phyloP scores from a whole-genome alignment of 2,888 invertebrate genomes.

The Asteroscopus sphinx region DNA sequence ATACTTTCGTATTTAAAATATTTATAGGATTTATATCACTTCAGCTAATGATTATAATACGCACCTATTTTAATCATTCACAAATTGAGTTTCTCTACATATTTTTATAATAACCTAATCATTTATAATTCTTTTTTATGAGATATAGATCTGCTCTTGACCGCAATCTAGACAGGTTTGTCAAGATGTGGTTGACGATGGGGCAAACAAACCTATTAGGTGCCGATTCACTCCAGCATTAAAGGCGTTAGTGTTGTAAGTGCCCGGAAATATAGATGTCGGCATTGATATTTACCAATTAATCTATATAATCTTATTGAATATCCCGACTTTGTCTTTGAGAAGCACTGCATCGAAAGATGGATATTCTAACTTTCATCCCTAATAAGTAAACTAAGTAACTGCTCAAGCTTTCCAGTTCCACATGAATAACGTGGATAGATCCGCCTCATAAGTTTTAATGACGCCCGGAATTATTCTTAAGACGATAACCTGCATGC shows the following conservation, averaged over 20 bases:
- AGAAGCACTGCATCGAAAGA: slow-evolving; percentile 22
- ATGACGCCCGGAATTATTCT: slow-evolving; percentile 68
- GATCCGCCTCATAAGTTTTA: slow-evolving; percentile 69
- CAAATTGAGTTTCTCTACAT: too few species aligned
- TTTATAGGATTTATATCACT: too few species aligned
- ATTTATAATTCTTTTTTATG: background rate
- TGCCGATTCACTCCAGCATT: too few species aligned
- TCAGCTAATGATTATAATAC: too few species aligned
- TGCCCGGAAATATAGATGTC: too few species aligned
- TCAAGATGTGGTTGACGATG: too few species aligned
- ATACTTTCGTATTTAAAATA: too few species aligned
- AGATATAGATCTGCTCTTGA: background rate
- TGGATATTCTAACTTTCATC: slow-evolving; percentile 29
- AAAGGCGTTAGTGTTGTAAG: too few species aligned
- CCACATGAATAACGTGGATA: slow-evolving; percentile 19
- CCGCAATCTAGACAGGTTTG: too few species aligned
- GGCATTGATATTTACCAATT: background rate
- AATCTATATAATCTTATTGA: slow-evolving; percentile 15
- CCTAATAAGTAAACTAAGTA: slow-evolving; percentile 22
- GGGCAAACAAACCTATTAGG: too few species aligned
- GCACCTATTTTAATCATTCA: too few species aligned
- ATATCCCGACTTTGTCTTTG: slow-evolving; percentile 10
- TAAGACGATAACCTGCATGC: slow-evolving; percentile 69
- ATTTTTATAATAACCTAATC: too few species aligned
- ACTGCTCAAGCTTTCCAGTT: slow-evolving; percentile 15